These are phyloP conservation scores for Holotrichia oblita DNA, from an alignment of 1,140 invertebrate species.

Conservation along the genomic window DNA sequence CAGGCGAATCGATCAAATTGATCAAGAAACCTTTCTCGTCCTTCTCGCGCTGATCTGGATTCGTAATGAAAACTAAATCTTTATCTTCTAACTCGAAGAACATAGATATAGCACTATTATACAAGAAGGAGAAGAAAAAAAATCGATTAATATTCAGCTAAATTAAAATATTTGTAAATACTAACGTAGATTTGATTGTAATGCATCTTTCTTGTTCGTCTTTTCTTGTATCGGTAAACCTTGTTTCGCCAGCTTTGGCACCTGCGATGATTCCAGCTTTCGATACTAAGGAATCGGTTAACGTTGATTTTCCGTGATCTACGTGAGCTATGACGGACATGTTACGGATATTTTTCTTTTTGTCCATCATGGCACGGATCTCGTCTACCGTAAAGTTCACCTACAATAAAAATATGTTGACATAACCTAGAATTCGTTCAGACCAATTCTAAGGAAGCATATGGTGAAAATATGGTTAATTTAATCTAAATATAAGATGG, in stretches of 20 bases:
- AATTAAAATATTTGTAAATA: constrained; percentile 50
- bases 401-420: constrained; percentile 68
- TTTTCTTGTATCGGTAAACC: constrained; percentile 99
- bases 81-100: constrained; percentile 95
- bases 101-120: constrained; percentile 93
- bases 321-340: constrained; percentile 99
- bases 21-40: constrained; percentile 96
- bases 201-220: constrained; percentile 99
- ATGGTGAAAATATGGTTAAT: background rate
- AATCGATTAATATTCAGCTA: background rate
- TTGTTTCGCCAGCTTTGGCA: constrained; percentile 97
- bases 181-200: constrained; percentile 99
- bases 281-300: constrained; percentile 99
- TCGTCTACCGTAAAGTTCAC: constrained; percentile 99
- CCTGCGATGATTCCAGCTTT: constrained; percentile 99
- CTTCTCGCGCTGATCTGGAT: constrained; percentile 88
- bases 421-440: constrained; percentile 20
- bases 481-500: background rate
- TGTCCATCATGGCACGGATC: constrained; percentile 99
- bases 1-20: constrained; percentile 98
- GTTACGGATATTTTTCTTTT: constrained; percentile 99
- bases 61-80: constrained; percentile 91
- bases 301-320: constrained; percentile 99
- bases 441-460: background rate
- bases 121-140: constrained; percentile 37